Percentiles rank a stretch among this genome's conserved stretches.
Conservation (phyloP, 2,888 invertebrate species). For the Agriotes lineatus region DNA sequence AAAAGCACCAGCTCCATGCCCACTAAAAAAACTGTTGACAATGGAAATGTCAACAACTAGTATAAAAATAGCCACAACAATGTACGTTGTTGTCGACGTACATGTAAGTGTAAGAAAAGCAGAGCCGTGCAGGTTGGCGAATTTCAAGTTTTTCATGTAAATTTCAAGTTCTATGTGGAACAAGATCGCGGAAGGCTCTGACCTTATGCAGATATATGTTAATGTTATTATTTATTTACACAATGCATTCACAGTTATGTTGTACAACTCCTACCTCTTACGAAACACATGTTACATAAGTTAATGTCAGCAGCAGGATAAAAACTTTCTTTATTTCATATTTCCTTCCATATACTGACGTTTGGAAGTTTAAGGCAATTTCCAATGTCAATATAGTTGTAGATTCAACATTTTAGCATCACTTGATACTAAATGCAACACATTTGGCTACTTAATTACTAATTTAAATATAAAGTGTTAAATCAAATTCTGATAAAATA, state of each 20-base stretch:
- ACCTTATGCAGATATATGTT: slow-evolving; percentile 12
- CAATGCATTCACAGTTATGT: slow-evolving; percentile 15
- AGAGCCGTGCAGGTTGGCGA: neutral
- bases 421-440: no score
- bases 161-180: slow-evolving; percentile 4
- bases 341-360: neutral
- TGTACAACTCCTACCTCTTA: neutral
- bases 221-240: slow-evolving; percentile 15
- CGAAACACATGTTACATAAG: slow-evolving; percentile 7
- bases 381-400: no score
- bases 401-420: no score
- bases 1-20: no score
- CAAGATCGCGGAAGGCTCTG: slow-evolving; percentile 6
- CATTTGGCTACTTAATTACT: no score
- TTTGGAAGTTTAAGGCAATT: neutral
- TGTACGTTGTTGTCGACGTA: no score
- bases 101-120: no score
- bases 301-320: neutral
- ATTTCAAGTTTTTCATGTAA: slow-evolving; percentile 16
- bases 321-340: neutral
- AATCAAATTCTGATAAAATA: no score
- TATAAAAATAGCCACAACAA: neutral
- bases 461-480: no score
- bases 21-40: no score
- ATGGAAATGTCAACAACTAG: no score